Evolutionary conservation across 2,113 vertebrate species (phyloP).

Genomic region (Varanus komodoensis): DNA sequence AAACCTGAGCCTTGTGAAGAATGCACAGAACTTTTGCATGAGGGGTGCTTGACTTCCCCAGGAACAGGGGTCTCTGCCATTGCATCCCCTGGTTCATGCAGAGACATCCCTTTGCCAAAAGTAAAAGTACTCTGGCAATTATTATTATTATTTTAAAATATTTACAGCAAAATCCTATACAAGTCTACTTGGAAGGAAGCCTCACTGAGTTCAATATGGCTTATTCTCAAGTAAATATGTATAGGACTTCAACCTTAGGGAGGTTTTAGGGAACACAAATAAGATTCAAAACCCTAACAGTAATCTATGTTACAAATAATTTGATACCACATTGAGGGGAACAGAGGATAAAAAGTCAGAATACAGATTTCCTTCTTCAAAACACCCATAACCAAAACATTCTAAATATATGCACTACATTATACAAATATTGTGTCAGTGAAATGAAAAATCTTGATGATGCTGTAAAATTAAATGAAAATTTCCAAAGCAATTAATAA

Average conservation of each 20-base stretch:
- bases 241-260: slow-evolving; percentile 10
- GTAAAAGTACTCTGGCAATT: slow-evolving; percentile 9
- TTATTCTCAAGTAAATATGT: not conserved
- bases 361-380: slow-evolving; percentile 63
- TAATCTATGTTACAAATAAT: slow-evolving; percentile 46
- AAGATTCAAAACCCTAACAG: slow-evolving; percentile 39
- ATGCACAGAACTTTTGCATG: not conserved
- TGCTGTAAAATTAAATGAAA: slow-evolving; percentile 64
- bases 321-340: slow-evolving; percentile 13
- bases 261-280: slow-evolving; percentile 53
- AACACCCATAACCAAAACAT: slow-evolving; percentile 63
- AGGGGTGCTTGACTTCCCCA: slow-evolving; percentile 8
- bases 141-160: slow-evolving; percentile 24
- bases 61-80: not conserved
- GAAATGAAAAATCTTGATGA: slow-evolving; percentile 60
- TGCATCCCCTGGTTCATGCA: not conserved
- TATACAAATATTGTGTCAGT: slow-evolving; percentile 60
- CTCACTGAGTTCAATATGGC: not conserved
- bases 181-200: not conserved
- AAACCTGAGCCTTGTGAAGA: not conserved
- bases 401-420: slow-evolving; percentile 45
- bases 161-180: not conserved
- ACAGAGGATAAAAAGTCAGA: slow-evolving; percentile 51
- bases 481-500: slow-evolving; percentile 55
- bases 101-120: not conserved